These are phyloP conservation scores for Acanthosepion esculentum DNA, from an alignment of 2,888 invertebrate species.

Conservation along the genomic window DNA sequence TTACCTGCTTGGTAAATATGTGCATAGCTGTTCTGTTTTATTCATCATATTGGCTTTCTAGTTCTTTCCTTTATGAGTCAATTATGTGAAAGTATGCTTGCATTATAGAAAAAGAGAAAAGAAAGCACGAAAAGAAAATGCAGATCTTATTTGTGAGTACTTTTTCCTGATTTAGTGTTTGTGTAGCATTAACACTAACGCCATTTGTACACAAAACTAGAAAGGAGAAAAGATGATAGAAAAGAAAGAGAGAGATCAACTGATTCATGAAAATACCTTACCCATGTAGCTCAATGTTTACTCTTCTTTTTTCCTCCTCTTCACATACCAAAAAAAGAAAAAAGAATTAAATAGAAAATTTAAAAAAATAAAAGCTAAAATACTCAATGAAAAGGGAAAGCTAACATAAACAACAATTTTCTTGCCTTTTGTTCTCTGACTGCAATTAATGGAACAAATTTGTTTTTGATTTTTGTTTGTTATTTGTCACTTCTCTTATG, in stretches of 20 bases:
- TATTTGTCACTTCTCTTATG: background rate
- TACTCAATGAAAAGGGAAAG: background rate
- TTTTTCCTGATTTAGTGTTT: background rate
- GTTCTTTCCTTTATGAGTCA: background rate
- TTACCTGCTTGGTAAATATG: background rate
- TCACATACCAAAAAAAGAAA: background rate
- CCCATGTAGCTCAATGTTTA: background rate
- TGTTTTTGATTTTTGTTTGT: background rate
- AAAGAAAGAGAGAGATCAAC: background rate
- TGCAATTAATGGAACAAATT: background rate
- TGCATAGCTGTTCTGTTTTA: background rate
- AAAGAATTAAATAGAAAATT: background rate
- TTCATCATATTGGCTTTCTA: background rate
- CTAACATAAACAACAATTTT: background rate
- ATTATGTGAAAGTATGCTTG: conserved; percentile 33
- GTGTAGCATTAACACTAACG: background rate
- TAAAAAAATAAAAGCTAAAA: background rate
- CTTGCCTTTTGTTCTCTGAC: conserved; percentile 1
- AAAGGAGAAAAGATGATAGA: background rate
- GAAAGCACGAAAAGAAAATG: background rate
- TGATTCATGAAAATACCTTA: background rate
- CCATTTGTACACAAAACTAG: background rate
- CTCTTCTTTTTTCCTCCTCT: too few species aligned
- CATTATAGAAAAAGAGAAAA: background rate
- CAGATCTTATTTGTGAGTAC: background rate